These are phyloP conservation scores for Helostoma temminkii DNA, from an alignment of 2,797 vertebrate species.

Conservation along the genomic window DNA sequence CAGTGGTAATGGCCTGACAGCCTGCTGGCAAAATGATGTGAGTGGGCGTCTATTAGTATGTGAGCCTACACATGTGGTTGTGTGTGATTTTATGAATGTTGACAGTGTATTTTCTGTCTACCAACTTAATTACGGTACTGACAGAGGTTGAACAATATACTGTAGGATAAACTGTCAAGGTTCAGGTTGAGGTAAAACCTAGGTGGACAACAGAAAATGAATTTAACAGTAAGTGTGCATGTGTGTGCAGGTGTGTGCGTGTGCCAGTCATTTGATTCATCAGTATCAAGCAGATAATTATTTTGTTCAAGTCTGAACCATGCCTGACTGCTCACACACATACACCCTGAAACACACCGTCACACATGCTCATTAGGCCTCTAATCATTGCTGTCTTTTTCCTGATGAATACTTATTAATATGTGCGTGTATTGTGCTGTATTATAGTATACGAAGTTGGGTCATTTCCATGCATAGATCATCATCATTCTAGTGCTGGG, in stretches of 20 bases:
- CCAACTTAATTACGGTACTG: slow-evolving; percentile 62
- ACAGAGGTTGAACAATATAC: slow-evolving; percentile 60
- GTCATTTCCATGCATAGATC: slow-evolving; percentile 62
- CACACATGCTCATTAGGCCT: slow-evolving; percentile 73
- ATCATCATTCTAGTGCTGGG: slow-evolving; percentile 42
- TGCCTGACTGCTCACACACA: slow-evolving; percentile 69
- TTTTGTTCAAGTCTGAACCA: slow-evolving; percentile 70
- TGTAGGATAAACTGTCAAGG: slow-evolving; percentile 55
- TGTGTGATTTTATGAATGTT: slow-evolving; percentile 57
- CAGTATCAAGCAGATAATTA: slow-evolving; percentile 73
- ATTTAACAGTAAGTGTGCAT: not conserved
- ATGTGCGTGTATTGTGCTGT: slow-evolving; percentile 21
- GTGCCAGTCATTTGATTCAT: slow-evolving; percentile 60
- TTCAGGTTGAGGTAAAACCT: slow-evolving; percentile 41
- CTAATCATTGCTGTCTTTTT: slow-evolving; percentile 75
- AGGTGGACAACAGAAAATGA: not conserved
- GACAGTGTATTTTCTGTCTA: slow-evolving; percentile 64
- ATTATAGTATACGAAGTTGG: slow-evolving; percentile 38
- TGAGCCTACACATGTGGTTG: slow-evolving; percentile 26
- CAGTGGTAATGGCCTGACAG: slow-evolving; percentile 57
- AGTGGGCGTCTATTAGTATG: slow-evolving; percentile 27
- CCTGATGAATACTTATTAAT: slow-evolving; percentile 70
- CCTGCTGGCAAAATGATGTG: slow-evolving; percentile 24
- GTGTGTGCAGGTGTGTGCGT: slow-evolving; percentile 8
- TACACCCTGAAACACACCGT: slow-evolving; percentile 63